Conservation (phyloP, 2,113 vertebrate genomes). For the Elaphurus davidianus region DNA sequence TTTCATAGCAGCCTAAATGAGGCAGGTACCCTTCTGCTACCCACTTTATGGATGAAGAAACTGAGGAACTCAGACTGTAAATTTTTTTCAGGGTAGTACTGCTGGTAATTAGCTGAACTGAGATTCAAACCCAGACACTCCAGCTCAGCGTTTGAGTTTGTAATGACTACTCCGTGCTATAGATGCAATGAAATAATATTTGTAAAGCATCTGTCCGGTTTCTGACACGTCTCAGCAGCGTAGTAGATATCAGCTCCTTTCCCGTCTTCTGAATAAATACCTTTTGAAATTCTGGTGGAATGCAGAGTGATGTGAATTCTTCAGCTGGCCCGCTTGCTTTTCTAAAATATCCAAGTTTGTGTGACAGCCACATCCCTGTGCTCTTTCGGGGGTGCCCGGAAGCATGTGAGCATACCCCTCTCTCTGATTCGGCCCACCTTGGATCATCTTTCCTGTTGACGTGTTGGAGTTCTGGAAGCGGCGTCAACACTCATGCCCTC, state of each 20-base stretch:
- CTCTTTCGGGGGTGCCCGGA: not conserved
- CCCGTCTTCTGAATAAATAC: not conserved
- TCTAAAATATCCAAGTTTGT: not conserved
- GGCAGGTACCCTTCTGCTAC: not conserved
- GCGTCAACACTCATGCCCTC: not conserved
- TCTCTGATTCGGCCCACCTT: not conserved
- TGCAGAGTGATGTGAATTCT: not conserved
- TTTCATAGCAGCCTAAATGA: not conserved
- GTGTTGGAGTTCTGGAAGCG: not conserved
- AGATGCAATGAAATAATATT: not conserved
- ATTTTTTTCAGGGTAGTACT: not conserved
- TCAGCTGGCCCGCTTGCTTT: not conserved
- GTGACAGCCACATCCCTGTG: not conserved
- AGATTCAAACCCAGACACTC: not conserved
- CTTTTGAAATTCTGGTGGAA: not conserved
- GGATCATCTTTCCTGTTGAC: not conserved
- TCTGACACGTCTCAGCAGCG: not conserved
- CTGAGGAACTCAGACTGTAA: not conserved
- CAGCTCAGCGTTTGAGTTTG: not conserved
- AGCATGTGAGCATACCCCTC: not conserved
- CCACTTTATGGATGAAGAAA: not conserved
- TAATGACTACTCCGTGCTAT: not conserved
- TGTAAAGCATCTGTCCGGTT: not conserved
- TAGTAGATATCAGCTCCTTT: not conserved
- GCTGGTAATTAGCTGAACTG: not conserved